phyloP scores from a whole-genome alignment of 1,140 invertebrate species.

The Chionoecetes opilio region DNA sequence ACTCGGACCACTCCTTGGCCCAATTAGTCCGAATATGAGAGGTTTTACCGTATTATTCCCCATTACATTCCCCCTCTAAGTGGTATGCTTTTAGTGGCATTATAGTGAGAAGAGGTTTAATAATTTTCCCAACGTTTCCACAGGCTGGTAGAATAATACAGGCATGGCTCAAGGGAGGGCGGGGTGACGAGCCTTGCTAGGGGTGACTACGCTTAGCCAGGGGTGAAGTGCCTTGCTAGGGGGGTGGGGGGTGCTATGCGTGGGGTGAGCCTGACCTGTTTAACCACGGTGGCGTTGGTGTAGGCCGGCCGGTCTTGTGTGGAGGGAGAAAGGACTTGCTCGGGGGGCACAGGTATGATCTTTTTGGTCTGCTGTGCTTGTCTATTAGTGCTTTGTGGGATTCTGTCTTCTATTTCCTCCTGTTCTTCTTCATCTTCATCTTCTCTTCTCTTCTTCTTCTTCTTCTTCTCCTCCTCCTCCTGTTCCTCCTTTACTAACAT shows the following conservation, averaged over 20 bases:
- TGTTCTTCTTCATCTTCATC: neutral
- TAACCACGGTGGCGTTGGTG: neutral
- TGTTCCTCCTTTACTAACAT: neutral
- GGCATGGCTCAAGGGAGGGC: too few species aligned
- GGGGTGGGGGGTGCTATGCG: neutral
- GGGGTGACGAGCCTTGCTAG: too few species aligned
- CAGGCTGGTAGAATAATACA: too few species aligned
- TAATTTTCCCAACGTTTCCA: too few species aligned
- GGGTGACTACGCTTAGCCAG: neutral
- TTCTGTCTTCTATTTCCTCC: neutral
- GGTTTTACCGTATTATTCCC: too few species aligned
- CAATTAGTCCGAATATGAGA: too few species aligned
- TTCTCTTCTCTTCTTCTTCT: neutral
- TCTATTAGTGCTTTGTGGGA: neutral
- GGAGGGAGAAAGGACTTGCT: slow-evolving; percentile 76
- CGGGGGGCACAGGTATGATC: slow-evolving; percentile 70
- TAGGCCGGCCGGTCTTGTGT: slow-evolving; percentile 31
- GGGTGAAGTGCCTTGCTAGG: neutral
- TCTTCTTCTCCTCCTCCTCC: neutral
- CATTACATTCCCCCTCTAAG: too few species aligned
- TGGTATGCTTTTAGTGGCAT: too few species aligned
- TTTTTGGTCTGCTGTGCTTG: slow-evolving; percentile 58
- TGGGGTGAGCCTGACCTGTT: slow-evolving; percentile 67
- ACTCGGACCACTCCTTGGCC: too few species aligned
- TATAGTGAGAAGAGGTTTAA: too few species aligned